Evolutionary conservation across 2,888 invertebrate species (phyloP).

Genomic region (Philhelius pedissequus): DNA sequence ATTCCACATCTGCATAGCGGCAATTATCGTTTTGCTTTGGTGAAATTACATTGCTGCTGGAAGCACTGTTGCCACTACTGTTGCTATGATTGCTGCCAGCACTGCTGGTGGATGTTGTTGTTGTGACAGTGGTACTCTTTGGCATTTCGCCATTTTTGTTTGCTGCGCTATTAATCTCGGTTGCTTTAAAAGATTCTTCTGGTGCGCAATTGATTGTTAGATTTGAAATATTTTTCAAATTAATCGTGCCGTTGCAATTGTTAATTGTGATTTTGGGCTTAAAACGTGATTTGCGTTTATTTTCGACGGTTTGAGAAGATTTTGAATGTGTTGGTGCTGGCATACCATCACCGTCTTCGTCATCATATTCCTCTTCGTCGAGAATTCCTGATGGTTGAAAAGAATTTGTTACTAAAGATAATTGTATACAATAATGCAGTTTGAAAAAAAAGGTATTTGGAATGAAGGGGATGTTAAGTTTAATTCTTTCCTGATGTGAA

Average conservation of each 20-base stretch:
- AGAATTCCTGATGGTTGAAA: constrained; percentile 20
- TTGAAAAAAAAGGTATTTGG: too few relatives aligned
- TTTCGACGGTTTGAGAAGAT: constrained; percentile 55
- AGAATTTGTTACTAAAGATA: background rate
- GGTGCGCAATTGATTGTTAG: constrained; percentile 77
- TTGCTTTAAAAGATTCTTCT: constrained; percentile 73
- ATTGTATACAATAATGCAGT: too few relatives aligned
- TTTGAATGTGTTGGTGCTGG: constrained; percentile 39
- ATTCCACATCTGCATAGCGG: constrained; percentile 50
- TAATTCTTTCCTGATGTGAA: too few relatives aligned
- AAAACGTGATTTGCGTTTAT: constrained; percentile 69
- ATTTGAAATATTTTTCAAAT: constrained; percentile 77
- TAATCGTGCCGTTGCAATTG: constrained; percentile 78
- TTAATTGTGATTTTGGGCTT: constrained; percentile 78
- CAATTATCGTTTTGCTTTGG: constrained; percentile 39
- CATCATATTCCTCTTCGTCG: constrained; percentile 12
- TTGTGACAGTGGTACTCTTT: constrained; percentile 42
- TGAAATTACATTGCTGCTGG: constrained; percentile 58
- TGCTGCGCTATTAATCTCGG: constrained; percentile 3
- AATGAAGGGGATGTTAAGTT: too few relatives aligned
- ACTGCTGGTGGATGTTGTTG: constrained; percentile 53
- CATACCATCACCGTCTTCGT: constrained; percentile 36
- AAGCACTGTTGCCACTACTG: constrained; percentile 41
- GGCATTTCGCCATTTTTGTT: constrained; percentile 36
- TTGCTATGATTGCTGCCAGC: constrained; percentile 41